A percentile compares a stretch with the other conserved stretches of the same genome.
Conservation (phyloP, 2,113 vertebrate species). For the Vulpes ferrilata region DNA sequence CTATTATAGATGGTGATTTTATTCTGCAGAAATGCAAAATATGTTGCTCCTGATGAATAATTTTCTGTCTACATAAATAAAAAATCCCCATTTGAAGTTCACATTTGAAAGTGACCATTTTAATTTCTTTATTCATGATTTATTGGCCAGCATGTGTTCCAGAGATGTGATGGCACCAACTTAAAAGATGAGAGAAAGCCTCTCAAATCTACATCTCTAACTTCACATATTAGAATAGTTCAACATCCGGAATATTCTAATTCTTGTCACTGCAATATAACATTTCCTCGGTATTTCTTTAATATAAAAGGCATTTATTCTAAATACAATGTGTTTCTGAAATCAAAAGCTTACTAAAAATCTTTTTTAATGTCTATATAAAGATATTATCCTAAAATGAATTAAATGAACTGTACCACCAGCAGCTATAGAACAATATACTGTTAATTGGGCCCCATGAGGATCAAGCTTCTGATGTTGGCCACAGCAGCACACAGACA, state of each 20-base stretch:
- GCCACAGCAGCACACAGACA: neutral
- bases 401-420: neutral
- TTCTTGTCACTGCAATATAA: neutral
- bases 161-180: neutral
- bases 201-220: neutral
- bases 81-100: neutral
- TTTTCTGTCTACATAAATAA: neutral
- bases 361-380: neutral
- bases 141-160: neutral
- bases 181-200: neutral
- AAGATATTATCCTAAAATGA: neutral
- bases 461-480: neutral
- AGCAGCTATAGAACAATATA: neutral
- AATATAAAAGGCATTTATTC: neutral
- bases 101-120: slow-evolving; percentile 19
- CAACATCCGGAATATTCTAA: neutral
- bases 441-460: slow-evolving; percentile 36
- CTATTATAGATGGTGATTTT: neutral
- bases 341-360: neutral
- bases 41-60: neutral
- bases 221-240: neutral
- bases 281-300: neutral
- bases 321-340: slow-evolving; percentile 12
- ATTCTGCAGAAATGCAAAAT: neutral
- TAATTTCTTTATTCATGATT: neutral